Evolutionary conservation across 2,113 vertebrate genomes (phyloP), one percentile per base, ranked within the genome.

Genomic region (Ariopsis seemanni): DNA sequence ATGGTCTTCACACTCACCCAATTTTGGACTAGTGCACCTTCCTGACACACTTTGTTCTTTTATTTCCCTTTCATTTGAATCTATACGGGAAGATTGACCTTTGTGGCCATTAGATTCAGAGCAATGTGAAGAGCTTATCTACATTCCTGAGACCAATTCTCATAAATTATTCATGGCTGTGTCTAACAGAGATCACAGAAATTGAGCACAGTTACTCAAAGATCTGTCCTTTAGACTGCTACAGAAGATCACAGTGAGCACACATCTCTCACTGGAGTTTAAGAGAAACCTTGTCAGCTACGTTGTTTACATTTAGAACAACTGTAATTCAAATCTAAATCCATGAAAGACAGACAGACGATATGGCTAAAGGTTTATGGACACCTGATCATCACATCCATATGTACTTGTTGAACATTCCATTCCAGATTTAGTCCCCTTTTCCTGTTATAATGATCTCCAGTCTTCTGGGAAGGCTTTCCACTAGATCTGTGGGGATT

Each of bases 131-230:
- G 60, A 60, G 14, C 79, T 60, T 62, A 81, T 81, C 79, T 60
- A 81, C 57, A 42, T 42, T 81, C 27, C 27, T 4, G 17, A 58
- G 78, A 80, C 78, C 20, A 5, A 30, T 80, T 34, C 30, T 81
- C 9, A 81, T 81, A 60, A 42, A 81, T 62, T 42, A 81, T 81
- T 60, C 57, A 81, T 81, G 55, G 11, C 2, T 42, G 27, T 60
- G 57, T 81, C 30, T 22, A 62, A 60, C 57, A 81, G 79, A 20
- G 79, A 81, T 81, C 42, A 62, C 8, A 25, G 79, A 62, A 62
- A 81, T 18, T 22, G 79, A 42, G 57, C 30, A 60, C 25, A 15
- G 12, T 55, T 27, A n/a, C 50, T 55, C 12, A 78, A 55, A 81
- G 57, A 81, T 42, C 57, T 60, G 30, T 62, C 30, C 9, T 81